phyloP scores from a whole-genome alignment of 2,888 invertebrate genomes.

The Steromphala cineraria region DNA sequence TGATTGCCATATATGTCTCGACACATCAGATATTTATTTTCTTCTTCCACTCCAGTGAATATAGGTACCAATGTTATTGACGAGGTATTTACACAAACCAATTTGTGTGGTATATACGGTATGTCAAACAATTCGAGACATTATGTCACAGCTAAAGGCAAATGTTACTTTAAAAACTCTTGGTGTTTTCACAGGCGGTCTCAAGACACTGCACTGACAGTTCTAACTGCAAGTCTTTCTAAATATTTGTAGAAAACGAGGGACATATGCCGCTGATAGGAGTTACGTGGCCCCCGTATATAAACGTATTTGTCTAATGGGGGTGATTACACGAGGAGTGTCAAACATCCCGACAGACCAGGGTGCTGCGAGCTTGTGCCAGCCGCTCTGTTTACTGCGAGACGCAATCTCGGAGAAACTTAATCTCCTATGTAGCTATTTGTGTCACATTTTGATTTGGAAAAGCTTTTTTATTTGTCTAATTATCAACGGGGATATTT shows the following conservation, averaged over 20 bases:
- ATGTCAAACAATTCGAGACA: background rate
- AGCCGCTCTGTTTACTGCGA: background rate
- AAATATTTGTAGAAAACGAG: constrained; percentile 1
- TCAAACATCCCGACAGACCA: background rate
- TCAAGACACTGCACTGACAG: background rate
- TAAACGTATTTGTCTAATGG: background rate
- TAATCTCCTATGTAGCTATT: background rate
- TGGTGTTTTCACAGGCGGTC: background rate
- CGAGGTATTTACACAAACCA: background rate
- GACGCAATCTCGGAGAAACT: background rate
- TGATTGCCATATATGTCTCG: too few species aligned
- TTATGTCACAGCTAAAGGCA: background rate
- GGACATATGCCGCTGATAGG: background rate
- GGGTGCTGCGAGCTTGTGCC: background rate
- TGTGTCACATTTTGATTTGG: background rate
- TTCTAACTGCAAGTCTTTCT: background rate
- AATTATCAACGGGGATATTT: background rate
- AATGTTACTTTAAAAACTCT: background rate
- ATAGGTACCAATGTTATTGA: too few species aligned
- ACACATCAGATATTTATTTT: too few species aligned
- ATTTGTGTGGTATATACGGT: background rate
- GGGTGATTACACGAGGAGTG: background rate
- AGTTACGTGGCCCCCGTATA: background rate
- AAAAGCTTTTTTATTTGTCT: background rate
- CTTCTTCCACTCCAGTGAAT: too few species aligned